Base-by-base conservation (phyloP, 1,140 invertebrate genomes). In the Samia ricini region DNA sequence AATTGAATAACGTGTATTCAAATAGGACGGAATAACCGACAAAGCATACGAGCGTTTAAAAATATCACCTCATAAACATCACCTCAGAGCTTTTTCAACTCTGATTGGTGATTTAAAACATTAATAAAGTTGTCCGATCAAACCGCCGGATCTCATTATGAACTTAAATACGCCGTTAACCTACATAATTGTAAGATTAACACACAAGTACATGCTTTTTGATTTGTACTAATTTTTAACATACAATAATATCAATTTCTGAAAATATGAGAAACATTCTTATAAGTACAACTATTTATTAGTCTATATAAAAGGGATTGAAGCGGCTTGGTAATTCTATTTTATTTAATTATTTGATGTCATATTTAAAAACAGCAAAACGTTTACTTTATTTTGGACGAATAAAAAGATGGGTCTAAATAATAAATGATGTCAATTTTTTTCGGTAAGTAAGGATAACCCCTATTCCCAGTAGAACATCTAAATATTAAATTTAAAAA, bases 121-220 rank as follows among this genome's bases (percentile, higher is more conserved):
- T 60, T 49, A 51, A 60, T 67, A 63, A 60, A 63, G 19, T 51
- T 50, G 52, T 63, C 57, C 48, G 56, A 60, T 60, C 57, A 52
- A 56, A 61, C 50, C 51, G 51, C 36, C 36, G 12, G 21, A 21
- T 49, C 29, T 61, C 55, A 48, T 61, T 57, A 56, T 49, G 24
- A 56, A 57, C 42, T 48, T 56, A 23, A 48, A 15, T 56, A 26
- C 33, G 26, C 58, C 54, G 50, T 66, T 66, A 61, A 56, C 64
- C 59, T 52, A 65, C 50, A 61, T 61, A 56, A 10, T 55, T n/a
- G 48, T 26, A 57, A 57, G 29, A 57, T 57, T 54, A 42, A 42
- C 33, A 12, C 26, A 26, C 33, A 42, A 15, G n/a, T 15, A 15
- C 33, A 42, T 42, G 33, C 12, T 15, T 42, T 42, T 42, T 15